Conservation (phyloP, 2,888 invertebrate species). For the Volucella inanis region DNA sequence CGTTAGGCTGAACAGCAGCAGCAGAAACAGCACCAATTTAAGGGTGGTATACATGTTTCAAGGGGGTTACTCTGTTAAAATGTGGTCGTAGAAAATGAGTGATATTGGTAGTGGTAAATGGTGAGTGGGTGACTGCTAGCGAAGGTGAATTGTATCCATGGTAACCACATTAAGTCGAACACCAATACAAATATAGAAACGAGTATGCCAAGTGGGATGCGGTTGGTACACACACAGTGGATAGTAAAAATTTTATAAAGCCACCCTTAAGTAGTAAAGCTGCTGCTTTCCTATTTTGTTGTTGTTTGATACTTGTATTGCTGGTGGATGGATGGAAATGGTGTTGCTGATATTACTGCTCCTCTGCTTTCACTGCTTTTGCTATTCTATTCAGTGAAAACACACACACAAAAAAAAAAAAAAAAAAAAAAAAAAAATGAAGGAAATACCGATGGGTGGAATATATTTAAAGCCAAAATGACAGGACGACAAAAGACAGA, state of each 20-base stretch:
- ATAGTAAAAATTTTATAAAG: conserved; percentile 52
- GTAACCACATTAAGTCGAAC: conserved; percentile 66
- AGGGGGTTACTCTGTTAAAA: conserved; percentile 48
- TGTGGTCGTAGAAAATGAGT: conserved; percentile 42
- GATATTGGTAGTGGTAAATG: conserved; percentile 7
- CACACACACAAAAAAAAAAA: background rate
- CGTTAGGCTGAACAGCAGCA: conserved; percentile 26
- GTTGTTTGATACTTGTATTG: background rate
- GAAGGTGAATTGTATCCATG: conserved; percentile 71
- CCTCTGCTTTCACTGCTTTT: conserved; percentile 22
- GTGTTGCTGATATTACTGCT: conserved; percentile 1
- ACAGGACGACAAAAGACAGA: conserved; percentile 19
- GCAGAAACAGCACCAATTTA: conserved; percentile 20
- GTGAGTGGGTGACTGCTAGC: conserved; percentile 59
- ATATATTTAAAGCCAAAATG: conserved; percentile 61
- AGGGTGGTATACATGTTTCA: conserved; percentile 21
- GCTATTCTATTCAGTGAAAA: conserved; percentile 43
- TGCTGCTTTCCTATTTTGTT: conserved; percentile 29
- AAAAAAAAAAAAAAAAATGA: too few species aligned
- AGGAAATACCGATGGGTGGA: conserved; percentile 43
- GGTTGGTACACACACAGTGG: conserved; percentile 25
- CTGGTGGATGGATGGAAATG: conserved; percentile 1
- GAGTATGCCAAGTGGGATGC: conserved; percentile 50
- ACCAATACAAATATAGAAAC: conserved; percentile 37
- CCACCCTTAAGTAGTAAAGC: conserved; percentile 72